Base-by-base conservation (phyloP, 2,113 vertebrate genomes). In the Lathamus discolor region DNA sequence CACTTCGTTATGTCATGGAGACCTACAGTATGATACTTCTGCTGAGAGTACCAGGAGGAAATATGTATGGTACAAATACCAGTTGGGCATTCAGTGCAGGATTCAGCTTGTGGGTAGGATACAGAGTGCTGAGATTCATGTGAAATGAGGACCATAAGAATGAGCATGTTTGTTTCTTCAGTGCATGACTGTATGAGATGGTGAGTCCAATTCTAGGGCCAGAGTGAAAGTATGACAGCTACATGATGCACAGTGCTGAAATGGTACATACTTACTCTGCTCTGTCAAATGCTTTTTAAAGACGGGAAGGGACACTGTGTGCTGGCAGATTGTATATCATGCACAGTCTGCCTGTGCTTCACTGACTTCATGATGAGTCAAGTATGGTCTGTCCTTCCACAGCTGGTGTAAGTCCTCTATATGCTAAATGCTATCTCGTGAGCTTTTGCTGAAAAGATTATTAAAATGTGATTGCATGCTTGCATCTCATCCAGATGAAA, bases 271-370 rank as follows among this genome's bases (percentile, higher is more conserved):
- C 91, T 93, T 81, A 49, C 39, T 79, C 43, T 75, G 89, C 83
- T 89, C 48, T 95, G 77, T 91, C 93, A 96, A 95, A 89, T 52
- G 69, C 83, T 95, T 96, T 95, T 95, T 91, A 75, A 95, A 93
- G 92, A 93, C 89, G 83, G 55, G 77, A 91, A 95, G 81, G 95
- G 93, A 97, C 86, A 41, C 69, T 62, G 64, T 92, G 94, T 96
- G 92, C 95, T 91, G 69, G 89, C 91, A 97, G 93, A 79, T 5
- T 91, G 86, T 84, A 69, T 79, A 86, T 82, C 96, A 57, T 84
- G 83, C 83, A 86, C 83, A 89, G 81, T 55, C 94, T 97, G 92
- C 73, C 91, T 90, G 83, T 0, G 3, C 86, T 86, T 91, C 83
- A 48, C 69, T 95, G 93, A 93, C 77, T 97, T 92, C 39, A 13